A percentile compares a stretch with the other conserved stretches of the same genome.
Evolutionary conservation across 2,113 vertebrate species (phyloP).

Genomic region (Noctilio leporinus): DNA sequence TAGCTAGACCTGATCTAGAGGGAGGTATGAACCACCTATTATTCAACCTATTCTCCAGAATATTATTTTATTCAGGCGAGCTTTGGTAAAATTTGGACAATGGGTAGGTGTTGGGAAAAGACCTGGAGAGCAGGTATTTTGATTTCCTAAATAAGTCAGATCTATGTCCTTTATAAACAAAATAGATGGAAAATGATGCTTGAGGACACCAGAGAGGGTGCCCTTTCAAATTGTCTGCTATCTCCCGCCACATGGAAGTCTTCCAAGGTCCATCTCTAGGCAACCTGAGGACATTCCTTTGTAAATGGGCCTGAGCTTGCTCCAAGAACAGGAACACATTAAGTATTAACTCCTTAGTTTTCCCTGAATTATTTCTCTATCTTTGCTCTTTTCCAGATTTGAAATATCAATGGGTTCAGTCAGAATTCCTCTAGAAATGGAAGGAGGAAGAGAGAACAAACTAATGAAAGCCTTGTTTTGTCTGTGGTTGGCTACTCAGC

Average conservation of each 20-base stretch:
- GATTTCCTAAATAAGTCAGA: not conserved
- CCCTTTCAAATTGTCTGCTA: not conserved
- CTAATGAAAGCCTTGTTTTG: not conserved
- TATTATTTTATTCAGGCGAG: not conserved
- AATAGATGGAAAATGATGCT: not conserved
- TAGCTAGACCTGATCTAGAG: not conserved
- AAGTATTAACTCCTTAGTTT: not conserved
- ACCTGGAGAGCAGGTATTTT: not conserved
- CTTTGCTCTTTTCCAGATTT: not conserved
- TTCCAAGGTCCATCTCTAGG: not conserved
- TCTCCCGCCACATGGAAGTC: not conserved
- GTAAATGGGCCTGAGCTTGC: not conserved
- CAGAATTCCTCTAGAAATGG: not conserved
- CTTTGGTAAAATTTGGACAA: not conserved
- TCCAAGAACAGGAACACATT: not conserved
- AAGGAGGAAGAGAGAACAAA: not conserved
- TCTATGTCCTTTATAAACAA: not conserved
- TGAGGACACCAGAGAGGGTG: not conserved
- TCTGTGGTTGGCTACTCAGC: not conserved
- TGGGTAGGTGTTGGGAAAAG: not conserved
- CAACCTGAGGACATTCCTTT: not conserved
- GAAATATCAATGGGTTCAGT: not conserved
- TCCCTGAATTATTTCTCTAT: not conserved
- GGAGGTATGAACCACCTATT: not conserved
- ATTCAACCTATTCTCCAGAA: not conserved